Conservation (phyloP, 2,113 vertebrate genomes). For the Egretta garzetta region DNA sequence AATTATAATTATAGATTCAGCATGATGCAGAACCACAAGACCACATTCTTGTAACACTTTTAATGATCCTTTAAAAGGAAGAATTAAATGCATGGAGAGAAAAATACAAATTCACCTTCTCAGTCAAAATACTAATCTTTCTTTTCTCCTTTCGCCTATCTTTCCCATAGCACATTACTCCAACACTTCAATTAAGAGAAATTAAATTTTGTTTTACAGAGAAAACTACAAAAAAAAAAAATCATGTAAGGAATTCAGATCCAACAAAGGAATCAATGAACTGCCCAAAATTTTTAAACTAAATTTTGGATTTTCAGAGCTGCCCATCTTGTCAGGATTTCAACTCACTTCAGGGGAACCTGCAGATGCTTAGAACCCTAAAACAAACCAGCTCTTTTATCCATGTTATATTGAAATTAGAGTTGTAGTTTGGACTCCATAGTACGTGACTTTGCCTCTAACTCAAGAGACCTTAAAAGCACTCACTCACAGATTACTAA, state of each 20-base stretch:
- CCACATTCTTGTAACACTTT: neutral
- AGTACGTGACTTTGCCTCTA: neutral
- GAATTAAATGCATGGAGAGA: neutral
- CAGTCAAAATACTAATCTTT: neutral
- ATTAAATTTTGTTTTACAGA: neutral
- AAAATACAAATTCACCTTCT: neutral
- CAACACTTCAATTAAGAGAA: neutral
- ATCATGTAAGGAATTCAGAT: neutral
- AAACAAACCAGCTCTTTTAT: neutral
- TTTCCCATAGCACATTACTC: neutral
- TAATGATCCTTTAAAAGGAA: neutral
- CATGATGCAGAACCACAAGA: neutral
- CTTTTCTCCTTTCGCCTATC: neutral
- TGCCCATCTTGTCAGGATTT: neutral
- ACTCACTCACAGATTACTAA: neutral
- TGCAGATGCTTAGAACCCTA: neutral
- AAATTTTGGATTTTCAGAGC: neutral
- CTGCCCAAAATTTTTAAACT: neutral
- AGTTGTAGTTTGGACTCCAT: neutral
- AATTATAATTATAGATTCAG: neutral
- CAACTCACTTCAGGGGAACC: neutral
- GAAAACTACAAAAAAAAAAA: neutral
- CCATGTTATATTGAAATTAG: neutral
- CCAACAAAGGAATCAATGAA: neutral
- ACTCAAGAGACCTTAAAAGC: neutral